Evolutionary conservation across 2,797 vertebrate species (phyloP), one percentile per base, ranked within the genome.

Genomic region (Echeneis naucrates): DNA sequence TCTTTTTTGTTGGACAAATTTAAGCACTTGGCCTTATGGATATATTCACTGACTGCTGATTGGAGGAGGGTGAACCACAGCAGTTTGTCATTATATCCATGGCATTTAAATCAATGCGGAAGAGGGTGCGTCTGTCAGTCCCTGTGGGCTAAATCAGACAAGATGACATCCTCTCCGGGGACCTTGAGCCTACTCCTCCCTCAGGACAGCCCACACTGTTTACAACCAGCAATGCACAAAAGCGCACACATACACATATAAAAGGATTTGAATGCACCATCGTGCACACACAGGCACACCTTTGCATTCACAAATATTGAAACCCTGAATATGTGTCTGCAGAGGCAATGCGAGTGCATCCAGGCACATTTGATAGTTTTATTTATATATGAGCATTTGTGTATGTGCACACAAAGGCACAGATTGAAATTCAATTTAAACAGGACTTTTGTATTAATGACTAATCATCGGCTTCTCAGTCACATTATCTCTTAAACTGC

Each of bases 121-220:
- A 62, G 65, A 59, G 72, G 81, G 65, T 65, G 77, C 82, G 72
- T 85, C 64, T 57, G 76, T 78, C 78, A 48, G 54, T 89, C 91
- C 88, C 91, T 72, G 70, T 87, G 87, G 90, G 84, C 83, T 75
- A 63, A 81, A 45, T 88, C 88, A 84, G 78, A 92, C 73, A 86
- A 80, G 86, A 93, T 91, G 88, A 92, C 86, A 91, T 84, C 82
- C 89, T 90, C 92, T 88, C 84, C 80, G 79, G 92, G 89, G 91
- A 91, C 85, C 68, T 72, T 82, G 81, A 87, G 86, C 82, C 71
- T 65, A 75, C 73, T 75, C 83, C 70, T 91, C 92, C 88, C 89
- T 67, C 60, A 78, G 87, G 89, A 89, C 83, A 74, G 75, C 80
- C 80, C 67, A 44, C 71, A 74, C 80, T 88, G 81, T 89, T 91